Percentiles rank a stretch among this genome's conserved stretches.
phyloP scores from a whole-genome alignment of 2,888 invertebrate genomes.

The Polymixis lichenea region DNA sequence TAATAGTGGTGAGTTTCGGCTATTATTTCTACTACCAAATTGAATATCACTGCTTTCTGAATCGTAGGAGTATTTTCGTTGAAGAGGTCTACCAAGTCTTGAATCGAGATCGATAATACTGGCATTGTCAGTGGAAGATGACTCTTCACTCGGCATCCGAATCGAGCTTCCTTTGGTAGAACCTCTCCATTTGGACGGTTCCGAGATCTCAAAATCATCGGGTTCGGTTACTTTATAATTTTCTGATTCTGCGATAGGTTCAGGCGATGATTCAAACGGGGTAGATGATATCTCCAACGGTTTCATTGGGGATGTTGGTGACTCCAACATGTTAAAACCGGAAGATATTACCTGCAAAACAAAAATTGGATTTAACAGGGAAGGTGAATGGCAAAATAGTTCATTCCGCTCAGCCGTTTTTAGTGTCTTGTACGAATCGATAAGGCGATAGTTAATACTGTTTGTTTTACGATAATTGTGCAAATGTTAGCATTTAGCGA shows the following conservation, averaged over 20 bases:
- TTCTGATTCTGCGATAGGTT: constrained; percentile 78
- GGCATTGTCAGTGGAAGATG: constrained; percentile 86
- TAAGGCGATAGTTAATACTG: constrained; percentile 16
- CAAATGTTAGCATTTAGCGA: constrained; percentile 31
- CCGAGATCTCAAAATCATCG: constrained; percentile 90
- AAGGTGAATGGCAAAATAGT: not conserved
- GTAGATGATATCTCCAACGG: constrained; percentile 87
- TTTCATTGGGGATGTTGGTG: constrained; percentile 78
- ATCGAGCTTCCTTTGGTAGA: constrained; percentile 92
- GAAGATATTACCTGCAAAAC: constrained; percentile 86
- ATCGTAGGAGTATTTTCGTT: constrained; percentile 82
- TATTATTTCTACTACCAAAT: constrained; percentile 74
- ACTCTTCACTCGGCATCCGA: constrained; percentile 92
- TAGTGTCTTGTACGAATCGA: not conserved
- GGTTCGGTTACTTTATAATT: constrained; percentile 89
- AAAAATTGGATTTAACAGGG: constrained; percentile 9
- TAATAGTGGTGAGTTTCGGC: constrained; percentile 81
- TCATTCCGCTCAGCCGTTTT: not conserved
- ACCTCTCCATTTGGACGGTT: constrained; percentile 92
- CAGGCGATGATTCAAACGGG: constrained; percentile 81
- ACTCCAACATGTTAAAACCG: constrained; percentile 82
- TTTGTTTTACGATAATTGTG: constrained; percentile 21
- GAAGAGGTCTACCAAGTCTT: constrained; percentile 75
- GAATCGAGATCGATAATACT: constrained; percentile 86
- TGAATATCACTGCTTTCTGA: constrained; percentile 82